Evolutionary conservation across 2,113 vertebrate species (phyloP), one percentile per base, ranked within the genome.

Genomic region (Hippoglossus stenolepis): DNA sequence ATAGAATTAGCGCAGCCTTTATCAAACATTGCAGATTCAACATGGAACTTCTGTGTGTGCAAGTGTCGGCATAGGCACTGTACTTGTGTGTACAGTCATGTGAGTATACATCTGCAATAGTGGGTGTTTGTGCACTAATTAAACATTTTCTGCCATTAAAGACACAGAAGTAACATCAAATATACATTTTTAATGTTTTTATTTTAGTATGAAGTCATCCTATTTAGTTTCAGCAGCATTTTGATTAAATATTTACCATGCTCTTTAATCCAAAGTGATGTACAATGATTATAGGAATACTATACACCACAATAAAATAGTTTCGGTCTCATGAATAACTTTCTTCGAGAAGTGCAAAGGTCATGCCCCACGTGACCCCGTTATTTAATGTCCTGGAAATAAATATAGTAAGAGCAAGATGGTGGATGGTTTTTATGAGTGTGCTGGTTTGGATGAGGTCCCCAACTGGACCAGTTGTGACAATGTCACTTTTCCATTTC

Each of bases 1-100:
- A 88, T 57, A 87, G 65, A 82, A 81, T 83, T 85, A 85, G 13
- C 0, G 20, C 62, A 23, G 64, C 70, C 64, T 70, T 84, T 3
- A 40, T 54, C 73, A 84, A 85, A 86, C 82, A 75, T 40, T 61
- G 54, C 47, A 23, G 72, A 77, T 77, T 26, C 72, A 76, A 80
- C 65, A 43, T 70, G n/a, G 4, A 24, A 10, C 73, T 68, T 54
- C 12, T 65, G 28, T 26, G 17, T 26, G 43, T 2, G 49, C 24
- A 65, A 62, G 28, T 57, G 56, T 68, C 20, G 69, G 38, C 24
- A 53, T 13, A 20, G n/a, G 49, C 28, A 31, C 31, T 31, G 31
- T 31, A 31, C 31, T 31, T 31, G 31, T 31, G 31, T 40, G 38
- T 40, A 12, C 2, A 40, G 38, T 40, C 31, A 31, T 6, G 28